phyloP scores from a whole-genome alignment of 2,888 invertebrate genomes.

The Silvanus unidentatus region DNA sequence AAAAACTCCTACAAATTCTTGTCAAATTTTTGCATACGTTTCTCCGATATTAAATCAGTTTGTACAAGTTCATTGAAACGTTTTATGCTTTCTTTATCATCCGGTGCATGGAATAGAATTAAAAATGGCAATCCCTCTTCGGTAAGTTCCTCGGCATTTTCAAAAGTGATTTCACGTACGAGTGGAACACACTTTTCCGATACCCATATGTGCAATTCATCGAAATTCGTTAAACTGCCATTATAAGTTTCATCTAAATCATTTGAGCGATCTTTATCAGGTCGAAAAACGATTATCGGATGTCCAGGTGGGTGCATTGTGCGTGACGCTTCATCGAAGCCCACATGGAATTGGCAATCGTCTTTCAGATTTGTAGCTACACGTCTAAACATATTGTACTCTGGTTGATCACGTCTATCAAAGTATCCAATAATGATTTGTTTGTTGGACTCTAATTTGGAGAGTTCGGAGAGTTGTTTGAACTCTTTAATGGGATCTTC shows the following conservation, averaged over 20 bases:
- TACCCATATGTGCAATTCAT: conserved; percentile 84
- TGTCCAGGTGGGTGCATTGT: conserved; percentile 83
- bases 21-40: conserved; percentile 66
- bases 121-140: conserved; percentile 98
- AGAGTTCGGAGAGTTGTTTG: conserved; percentile 63
- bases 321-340: conserved; percentile 75
- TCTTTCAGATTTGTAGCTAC: conserved; percentile 87
- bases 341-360: conserved; percentile 91
- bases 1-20: neutral
- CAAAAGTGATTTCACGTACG: conserved; percentile 98
- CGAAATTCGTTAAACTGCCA: conserved; percentile 68
- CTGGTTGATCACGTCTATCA: conserved; percentile 70
- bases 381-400: conserved; percentile 73
- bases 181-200: conserved; percentile 92
- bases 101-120: conserved; percentile 89
- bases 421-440: conserved; percentile 86
- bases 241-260: conserved; percentile 77
- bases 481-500: conserved; percentile 81
- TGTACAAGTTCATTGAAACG: conserved; percentile 77
- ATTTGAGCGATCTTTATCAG: conserved; percentile 71
- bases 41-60: conserved; percentile 73
- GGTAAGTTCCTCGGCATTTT: conserved; percentile 98
- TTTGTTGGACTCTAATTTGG: conserved; percentile 70
- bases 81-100: conserved; percentile 76
- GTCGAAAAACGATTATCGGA: conserved; percentile 76